phyloP scores from a whole-genome alignment of 1,140 invertebrate species.

The Anadara kagoshimensis region DNA sequence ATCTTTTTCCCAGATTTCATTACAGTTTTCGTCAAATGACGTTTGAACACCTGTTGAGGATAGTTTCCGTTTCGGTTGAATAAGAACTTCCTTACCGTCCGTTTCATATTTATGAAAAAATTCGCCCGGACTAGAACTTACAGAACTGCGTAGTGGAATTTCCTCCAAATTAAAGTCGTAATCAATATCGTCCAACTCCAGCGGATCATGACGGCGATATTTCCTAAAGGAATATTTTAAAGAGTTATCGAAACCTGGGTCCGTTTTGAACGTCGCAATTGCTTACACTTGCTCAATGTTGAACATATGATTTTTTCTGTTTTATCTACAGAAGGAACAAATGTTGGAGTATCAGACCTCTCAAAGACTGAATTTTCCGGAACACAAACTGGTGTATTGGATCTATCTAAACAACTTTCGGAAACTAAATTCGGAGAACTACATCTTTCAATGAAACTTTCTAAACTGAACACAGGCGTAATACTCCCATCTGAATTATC shows the following conservation, averaged over 20 bases:
- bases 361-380: too few relatives aligned
- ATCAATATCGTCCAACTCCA: background rate
- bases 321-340: slow-evolving; percentile 6
- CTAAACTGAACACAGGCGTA: too few relatives aligned
- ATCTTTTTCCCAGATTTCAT: slow-evolving; percentile 9
- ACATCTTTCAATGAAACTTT: too few relatives aligned
- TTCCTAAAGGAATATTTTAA: background rate
- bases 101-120: background rate
- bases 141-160: background rate
- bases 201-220: background rate
- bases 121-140: background rate
- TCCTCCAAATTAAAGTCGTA: background rate
- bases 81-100: background rate
- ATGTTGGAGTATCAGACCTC: too few relatives aligned
- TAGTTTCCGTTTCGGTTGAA: slow-evolving; percentile 11
- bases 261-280: slow-evolving; percentile 2
- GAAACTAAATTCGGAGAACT: too few relatives aligned
- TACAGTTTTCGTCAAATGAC: slow-evolving; percentile 36
- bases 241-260: background rate
- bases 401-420: too few relatives aligned
- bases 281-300: slow-evolving; percentile 9
- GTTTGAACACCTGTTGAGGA: slow-evolving; percentile 35
- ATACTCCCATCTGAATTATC: too few relatives aligned
- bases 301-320: slow-evolving; percentile 14
- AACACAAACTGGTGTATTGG: too few relatives aligned